These are phyloP conservation scores for Amblyornis subalaris DNA, from an alignment of 2,113 vertebrate species.

Conservation along the genomic window DNA sequence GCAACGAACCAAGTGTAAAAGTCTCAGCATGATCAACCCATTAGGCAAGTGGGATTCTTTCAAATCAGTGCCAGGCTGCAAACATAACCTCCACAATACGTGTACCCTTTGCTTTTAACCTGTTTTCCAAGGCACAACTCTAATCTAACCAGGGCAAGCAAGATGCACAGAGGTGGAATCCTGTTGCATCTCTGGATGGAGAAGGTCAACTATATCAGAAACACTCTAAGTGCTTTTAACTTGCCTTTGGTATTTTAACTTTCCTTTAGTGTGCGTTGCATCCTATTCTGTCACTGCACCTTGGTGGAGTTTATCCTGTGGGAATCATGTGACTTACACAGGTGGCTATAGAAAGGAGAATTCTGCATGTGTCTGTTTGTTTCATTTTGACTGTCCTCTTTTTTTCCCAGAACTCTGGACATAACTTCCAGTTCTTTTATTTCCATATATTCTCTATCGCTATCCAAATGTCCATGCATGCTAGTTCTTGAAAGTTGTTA, in stretches of 20 bases:
- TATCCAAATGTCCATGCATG: too few species aligned
- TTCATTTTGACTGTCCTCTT: background rate
- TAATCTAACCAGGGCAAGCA: background rate
- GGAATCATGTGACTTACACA: background rate
- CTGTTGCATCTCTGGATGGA: accelerated
- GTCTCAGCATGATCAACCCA: background rate
- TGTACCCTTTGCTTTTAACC: background rate
- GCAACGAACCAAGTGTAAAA: background rate
- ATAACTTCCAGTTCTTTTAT: background rate
- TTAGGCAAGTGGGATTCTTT: background rate
- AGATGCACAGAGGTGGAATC: background rate
- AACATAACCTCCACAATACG: background rate
- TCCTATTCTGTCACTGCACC: background rate
- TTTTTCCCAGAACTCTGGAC: background rate
- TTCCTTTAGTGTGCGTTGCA: background rate
- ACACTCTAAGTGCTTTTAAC: background rate
- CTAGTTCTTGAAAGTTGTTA: background rate
- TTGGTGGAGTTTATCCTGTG: background rate
- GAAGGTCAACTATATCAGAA: background rate
- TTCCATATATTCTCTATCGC: background rate
- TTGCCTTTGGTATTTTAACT: background rate
- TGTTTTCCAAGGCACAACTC: background rate
- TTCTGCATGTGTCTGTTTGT: background rate
- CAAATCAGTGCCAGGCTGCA: background rate
- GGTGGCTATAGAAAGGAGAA: background rate